phyloP scores from a whole-genome alignment of 2,113 vertebrate species.

The Nannobrachium achirus region DNA sequence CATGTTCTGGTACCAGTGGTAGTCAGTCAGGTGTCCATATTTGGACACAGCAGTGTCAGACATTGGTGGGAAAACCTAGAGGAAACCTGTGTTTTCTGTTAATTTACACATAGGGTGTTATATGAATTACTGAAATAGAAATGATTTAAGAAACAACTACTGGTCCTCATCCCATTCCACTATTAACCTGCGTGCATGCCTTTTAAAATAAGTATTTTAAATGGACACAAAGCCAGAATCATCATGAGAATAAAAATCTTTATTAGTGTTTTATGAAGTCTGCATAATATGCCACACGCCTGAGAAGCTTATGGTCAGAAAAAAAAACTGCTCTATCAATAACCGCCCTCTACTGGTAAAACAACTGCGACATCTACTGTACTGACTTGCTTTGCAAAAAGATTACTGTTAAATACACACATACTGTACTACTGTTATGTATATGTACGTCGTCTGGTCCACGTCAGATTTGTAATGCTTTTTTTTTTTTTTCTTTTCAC shows the following conservation, averaged over 20 bases:
- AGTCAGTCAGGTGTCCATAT: too few species aligned
- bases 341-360: conserved; percentile 90
- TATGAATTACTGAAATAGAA: too few species aligned
- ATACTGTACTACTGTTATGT: conserved; percentile 82
- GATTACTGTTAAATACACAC: conserved; percentile 81
- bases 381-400: conserved; percentile 82
- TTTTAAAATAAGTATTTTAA: neutral
- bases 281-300: conserved; percentile 92
- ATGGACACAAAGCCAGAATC: conserved; percentile 21
- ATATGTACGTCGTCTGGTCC: conserved; percentile 81
- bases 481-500: conserved; percentile 64
- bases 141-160: too few species aligned
- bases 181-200: too few species aligned
- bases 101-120: too few species aligned
- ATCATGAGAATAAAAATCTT: conserved; percentile 92
- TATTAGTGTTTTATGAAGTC: conserved; percentile 99
- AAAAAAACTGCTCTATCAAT: conserved; percentile 88
- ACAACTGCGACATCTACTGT: conserved; percentile 80
- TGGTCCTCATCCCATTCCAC: too few species aligned
- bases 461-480: conserved; percentile 72
- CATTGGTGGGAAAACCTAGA: too few species aligned
- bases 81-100: too few species aligned
- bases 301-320: conserved; percentile 91
- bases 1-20: too few species aligned
- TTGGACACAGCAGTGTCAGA: too few species aligned